Base-by-base conservation (phyloP, 2,888 invertebrate species). In the Polylopha cassiicola region DNA sequence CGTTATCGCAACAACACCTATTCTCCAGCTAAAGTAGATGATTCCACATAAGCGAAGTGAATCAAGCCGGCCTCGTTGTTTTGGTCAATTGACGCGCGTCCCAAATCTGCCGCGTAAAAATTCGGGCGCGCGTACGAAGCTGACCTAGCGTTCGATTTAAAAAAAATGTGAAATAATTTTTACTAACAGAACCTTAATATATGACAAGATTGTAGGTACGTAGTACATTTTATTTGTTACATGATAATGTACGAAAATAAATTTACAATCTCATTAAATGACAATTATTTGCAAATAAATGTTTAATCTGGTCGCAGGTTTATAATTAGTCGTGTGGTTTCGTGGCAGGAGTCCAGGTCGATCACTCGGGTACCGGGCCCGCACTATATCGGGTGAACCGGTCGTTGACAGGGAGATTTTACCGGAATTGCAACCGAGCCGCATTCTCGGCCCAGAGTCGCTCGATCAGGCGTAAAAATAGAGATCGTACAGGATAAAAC, bases 281-380 rank as follows among this genome's bases (percentile, higher is more conserved):
- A n/a, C n/a, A n/a, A n/a, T n/a, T n/a, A n/a, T 76, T 66, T 69
- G 55, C 67, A 65, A 73, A 64, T 53, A 62, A 65, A 56, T 64
- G 65, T 64, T 64, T 72, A 65, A 77, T 61, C 61, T 72, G 53
- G 65, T 61, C 58, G 55, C 52, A 50, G 48, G 58, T 63, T 62
- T 78, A 79, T 79, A 78, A 80, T 81, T 79, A 82, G 73, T 64
- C 51, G 50, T 66, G 69, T 70, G 74, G 66, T 71, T 67, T 65
- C 62, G 70, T 79, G 80, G 81, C 82, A 78, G 66, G 63, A 75
- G 77, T 76, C 81, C 81, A 81, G 79, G 71, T 79, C 77, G 81
- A 80, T 79, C 82, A 80, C 73, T 81, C 77, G 79, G 77, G 70
- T 76, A 82, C 75, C 78, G 75, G 76, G 70, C 69, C 61, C 70